These are phyloP conservation scores for Macrophya annulata DNA, from an alignment of 2,888 invertebrate genomes.

Conservation along the genomic window DNA sequence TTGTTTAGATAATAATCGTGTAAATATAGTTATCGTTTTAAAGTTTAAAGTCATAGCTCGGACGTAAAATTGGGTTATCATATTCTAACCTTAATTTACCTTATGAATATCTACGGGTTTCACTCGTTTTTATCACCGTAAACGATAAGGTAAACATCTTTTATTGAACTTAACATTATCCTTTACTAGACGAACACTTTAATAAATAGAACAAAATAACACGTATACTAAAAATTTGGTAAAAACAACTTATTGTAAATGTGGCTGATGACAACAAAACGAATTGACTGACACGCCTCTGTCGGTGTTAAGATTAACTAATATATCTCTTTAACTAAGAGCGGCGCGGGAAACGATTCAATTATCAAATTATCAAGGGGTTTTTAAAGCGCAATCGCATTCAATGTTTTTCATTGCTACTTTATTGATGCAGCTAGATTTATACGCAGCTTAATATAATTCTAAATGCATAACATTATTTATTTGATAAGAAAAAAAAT, in stretches of 20 bases:
- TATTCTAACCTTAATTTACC: slow-evolving; percentile 70
- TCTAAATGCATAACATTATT: background rate
- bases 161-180: slow-evolving; percentile 33
- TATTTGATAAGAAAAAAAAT: background rate
- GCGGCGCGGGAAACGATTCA: background rate
- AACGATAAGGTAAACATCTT: slow-evolving; percentile 33
- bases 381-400: no score
- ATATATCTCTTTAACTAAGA: background rate
- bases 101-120: slow-evolving; percentile 26
- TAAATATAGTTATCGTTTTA: background rate
- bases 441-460: background rate
- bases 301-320: background rate
- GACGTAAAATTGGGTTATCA: slow-evolving; percentile 69
- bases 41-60: background rate
- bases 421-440: background rate
- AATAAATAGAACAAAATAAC: slow-evolving; percentile 61
- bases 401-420: background rate
- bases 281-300: slow-evolving; percentile 65
- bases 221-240: slow-evolving; percentile 64
- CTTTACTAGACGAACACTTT: slow-evolving; percentile 22
- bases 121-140: slow-evolving; percentile 6
- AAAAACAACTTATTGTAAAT: slow-evolving; percentile 73
- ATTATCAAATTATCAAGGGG: background rate
- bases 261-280: slow-evolving; percentile 77
- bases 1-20: background rate